A percentile compares a stretch with the other conserved stretches of the same genome.
phyloP scores from a whole-genome alignment of 2,888 invertebrate species.

The Sinohyriopsis cumingii region DNA sequence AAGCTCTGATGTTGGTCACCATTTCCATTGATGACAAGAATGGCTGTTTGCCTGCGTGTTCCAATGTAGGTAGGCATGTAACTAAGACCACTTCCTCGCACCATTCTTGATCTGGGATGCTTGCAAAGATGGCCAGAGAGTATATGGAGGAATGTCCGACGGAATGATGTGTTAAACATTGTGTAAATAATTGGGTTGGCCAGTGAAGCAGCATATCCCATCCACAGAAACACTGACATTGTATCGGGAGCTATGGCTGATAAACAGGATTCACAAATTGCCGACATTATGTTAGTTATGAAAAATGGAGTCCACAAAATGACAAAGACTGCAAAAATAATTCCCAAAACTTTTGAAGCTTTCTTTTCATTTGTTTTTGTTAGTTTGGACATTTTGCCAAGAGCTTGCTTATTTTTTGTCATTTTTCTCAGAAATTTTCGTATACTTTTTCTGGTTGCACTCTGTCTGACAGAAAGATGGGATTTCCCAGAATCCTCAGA shows the following conservation, averaged over 20 bases:
- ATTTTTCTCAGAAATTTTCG: slow-evolving; percentile 25
- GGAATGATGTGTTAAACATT: slow-evolving; percentile 71
- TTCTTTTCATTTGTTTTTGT: slow-evolving; percentile 68
- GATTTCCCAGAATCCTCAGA: not conserved
- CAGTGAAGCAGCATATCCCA: slow-evolving; percentile 69
- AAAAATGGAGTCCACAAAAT: slow-evolving; percentile 71
- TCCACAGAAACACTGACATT: slow-evolving; percentile 68
- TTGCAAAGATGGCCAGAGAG: slow-evolving; percentile 59
- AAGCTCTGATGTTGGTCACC: too few species aligned
- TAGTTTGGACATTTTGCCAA: slow-evolving; percentile 53
- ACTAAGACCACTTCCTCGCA: slow-evolving; percentile 37
- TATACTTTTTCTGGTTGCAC: slow-evolving; percentile 14
- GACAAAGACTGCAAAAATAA: slow-evolving; percentile 70
- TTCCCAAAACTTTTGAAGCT: slow-evolving; percentile 71
- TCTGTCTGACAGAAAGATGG: too few species aligned
- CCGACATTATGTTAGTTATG: slow-evolving; percentile 65
- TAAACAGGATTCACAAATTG: slow-evolving; percentile 58
- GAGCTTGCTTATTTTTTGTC: slow-evolving; percentile 27
- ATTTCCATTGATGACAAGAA: too few species aligned
- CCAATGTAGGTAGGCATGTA: slow-evolving; percentile 29
- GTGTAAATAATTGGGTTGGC: slow-evolving; percentile 72
- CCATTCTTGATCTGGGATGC: slow-evolving; percentile 13
- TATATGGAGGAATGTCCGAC: slow-evolving; percentile 65
- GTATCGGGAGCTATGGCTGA: slow-evolving; percentile 51
- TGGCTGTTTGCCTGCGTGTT: too few species aligned